Conservation (phyloP, 2,797 vertebrate species). For the Avahi laniger region DNA sequence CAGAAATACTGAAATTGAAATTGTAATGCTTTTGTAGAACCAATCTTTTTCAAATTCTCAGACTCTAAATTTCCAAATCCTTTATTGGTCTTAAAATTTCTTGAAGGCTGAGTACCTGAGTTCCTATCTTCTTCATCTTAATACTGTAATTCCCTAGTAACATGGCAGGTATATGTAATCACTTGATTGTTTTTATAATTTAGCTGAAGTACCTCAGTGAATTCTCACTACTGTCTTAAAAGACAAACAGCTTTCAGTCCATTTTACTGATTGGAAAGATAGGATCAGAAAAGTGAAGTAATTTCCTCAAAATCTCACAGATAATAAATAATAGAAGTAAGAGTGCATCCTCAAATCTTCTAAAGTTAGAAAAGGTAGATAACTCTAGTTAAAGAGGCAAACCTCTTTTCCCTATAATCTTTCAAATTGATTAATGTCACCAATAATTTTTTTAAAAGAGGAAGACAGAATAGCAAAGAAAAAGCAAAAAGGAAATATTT, state of each 20-base stretch:
- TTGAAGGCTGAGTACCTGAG: neutral
- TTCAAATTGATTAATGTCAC: neutral
- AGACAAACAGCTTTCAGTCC: neutral
- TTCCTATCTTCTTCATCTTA: neutral
- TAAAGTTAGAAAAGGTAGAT: neutral
- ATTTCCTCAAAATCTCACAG: neutral
- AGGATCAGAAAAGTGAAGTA: neutral
- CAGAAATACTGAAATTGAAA: conserved; percentile 31
- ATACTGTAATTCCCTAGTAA: neutral
- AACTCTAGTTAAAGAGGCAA: neutral
- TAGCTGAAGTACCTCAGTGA: neutral
- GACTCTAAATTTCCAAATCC: neutral
- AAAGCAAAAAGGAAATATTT: neutral
- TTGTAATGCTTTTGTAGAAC: neutral
- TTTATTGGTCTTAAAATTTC: neutral
- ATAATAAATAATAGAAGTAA: neutral
- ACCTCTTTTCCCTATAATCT: neutral
- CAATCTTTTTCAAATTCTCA: neutral
- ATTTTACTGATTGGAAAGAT: neutral
- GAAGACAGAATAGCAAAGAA: neutral
- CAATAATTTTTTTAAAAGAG: neutral
- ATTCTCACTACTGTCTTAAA: neutral
- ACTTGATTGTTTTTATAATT: neutral
- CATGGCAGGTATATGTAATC: neutral
- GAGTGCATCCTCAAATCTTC: neutral